Evolutionary conservation across 2,113 vertebrate species (phyloP), one percentile per base, ranked within the genome.

Genomic region (Aldabrachelys gigantea): DNA sequence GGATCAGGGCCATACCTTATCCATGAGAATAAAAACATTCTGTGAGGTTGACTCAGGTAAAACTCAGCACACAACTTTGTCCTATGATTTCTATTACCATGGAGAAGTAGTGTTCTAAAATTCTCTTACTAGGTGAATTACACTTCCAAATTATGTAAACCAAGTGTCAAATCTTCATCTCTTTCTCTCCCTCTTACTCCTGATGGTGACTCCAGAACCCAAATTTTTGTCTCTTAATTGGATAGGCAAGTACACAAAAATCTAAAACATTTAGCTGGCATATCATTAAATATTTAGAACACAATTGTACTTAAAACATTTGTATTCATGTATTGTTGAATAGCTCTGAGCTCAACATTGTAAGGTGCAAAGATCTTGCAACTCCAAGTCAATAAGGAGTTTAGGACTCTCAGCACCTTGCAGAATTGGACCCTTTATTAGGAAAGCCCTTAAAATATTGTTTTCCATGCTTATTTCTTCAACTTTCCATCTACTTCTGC

Each of bases 281-380:
- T 41, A 92, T 86, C 16, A 92, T 31, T 79, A 22, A 88, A 54
- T 10, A 24, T 92, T 85, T 90, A 56, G 83, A 87, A 17, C 78
- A 85, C 85, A 41, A 92, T 21, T 75, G 38, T 41, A 87, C 29
- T 79, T 35, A 35, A 65, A 65, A 35, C 31, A 65, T 17, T 65
- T 72, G 3, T 44, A 72, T 92, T 91, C 84, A 82, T 4, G 75
- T 19, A 17, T 27, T 89, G 90, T 62, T 29, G 78, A 83, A 84
- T 25, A 25, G 38, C 22, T 12, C 22, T 25, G 38, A 76, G 38
- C 38, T 76, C 72, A 41, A 25, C 38, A 25, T 25, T 44, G 5
- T 41, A 44, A 38, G 6, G 38, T 25, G 59, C 11, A 7, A 84
- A 87, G 56, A 92, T 22, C 56, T 5, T 38, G 0, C 24, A 52